These are phyloP conservation scores for Hippolais icterina DNA, from an alignment of 2,113 vertebrate species.

Conservation along the genomic window DNA sequence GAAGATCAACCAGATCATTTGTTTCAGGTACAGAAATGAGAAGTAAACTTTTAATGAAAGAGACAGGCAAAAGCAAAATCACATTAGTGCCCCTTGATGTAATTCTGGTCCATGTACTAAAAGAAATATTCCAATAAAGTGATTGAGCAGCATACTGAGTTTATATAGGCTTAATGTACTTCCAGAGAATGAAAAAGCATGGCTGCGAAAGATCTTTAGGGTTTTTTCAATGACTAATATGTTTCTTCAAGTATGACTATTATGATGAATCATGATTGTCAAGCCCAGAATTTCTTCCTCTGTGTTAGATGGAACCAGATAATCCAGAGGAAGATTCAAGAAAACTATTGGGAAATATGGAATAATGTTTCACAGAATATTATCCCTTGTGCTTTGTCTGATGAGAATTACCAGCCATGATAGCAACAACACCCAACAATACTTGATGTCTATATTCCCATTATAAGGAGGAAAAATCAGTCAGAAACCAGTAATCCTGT, in stretches of 20 bases:
- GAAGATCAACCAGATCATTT: fast-evolving
- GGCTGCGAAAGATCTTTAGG: background rate
- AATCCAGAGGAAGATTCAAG: background rate
- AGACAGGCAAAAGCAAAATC: background rate
- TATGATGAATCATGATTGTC: background rate
- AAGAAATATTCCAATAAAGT: background rate
- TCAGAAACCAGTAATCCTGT: background rate
- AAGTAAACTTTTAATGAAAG: background rate
- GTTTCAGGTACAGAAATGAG: background rate
- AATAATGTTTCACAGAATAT: background rate
- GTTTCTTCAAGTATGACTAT: background rate
- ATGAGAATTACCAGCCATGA: background rate
- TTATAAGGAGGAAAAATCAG: background rate
- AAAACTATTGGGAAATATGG: background rate
- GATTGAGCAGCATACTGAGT: background rate
- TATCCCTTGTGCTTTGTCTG: background rate
- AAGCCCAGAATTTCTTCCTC: background rate
- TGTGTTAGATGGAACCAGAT: background rate
- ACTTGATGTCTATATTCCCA: background rate
- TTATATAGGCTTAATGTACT: background rate
- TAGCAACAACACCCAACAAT: too few relatives aligned
- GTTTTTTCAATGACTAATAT: background rate
- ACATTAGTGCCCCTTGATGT: background rate
- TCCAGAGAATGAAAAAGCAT: background rate
- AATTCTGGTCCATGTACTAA: background rate